A percentile compares a stretch with the other conserved stretches of the same genome.
Evolutionary conservation across 1,140 invertebrate species (phyloP).

Genomic region (Harpegnathos saltator): DNA sequence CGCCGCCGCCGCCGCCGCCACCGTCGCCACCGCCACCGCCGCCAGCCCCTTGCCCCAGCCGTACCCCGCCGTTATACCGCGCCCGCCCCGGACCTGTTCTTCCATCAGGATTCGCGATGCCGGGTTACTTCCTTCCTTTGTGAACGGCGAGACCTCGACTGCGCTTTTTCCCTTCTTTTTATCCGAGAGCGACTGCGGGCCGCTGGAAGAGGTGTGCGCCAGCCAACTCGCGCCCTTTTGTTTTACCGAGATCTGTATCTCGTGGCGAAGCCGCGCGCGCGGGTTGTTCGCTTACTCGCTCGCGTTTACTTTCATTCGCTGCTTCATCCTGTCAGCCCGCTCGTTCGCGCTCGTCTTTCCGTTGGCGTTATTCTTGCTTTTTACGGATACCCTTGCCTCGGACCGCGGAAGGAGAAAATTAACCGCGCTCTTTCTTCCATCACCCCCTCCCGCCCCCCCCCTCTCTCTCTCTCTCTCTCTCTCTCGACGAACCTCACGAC

Average conservation of each 20-base stretch:
- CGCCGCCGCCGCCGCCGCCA: constrained; percentile 7
- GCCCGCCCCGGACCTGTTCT: constrained; percentile 22
- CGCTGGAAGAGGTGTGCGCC: constrained; percentile 19
- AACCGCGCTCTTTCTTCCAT: no score
- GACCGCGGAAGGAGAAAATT: background rate
- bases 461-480: no score
- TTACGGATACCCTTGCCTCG: background rate
- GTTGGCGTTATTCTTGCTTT: constrained; percentile 4
- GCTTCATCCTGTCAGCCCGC: constrained; percentile 5
- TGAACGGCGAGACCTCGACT: constrained; percentile 36
- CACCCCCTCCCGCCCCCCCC: no score
- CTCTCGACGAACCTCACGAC: background rate
- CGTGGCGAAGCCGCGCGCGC: constrained; percentile 5
- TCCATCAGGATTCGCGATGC: constrained; percentile 67
- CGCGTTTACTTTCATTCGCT: background rate
- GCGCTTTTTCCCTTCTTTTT: constrained; percentile 12
- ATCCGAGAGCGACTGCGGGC: constrained; percentile 22
- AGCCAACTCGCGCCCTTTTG: background rate
- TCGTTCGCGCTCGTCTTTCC: background rate
- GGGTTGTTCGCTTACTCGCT: background rate
- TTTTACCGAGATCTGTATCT: constrained; percentile 31
- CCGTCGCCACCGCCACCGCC: constrained; percentile 18
- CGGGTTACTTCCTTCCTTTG: constrained; percentile 48
- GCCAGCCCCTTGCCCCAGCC: background rate
- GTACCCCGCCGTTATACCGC: background rate